These are phyloP conservation scores for Corythornis leucogaster DNA, from an alignment of 2,797 vertebrate genomes.

Conservation along the genomic window DNA sequence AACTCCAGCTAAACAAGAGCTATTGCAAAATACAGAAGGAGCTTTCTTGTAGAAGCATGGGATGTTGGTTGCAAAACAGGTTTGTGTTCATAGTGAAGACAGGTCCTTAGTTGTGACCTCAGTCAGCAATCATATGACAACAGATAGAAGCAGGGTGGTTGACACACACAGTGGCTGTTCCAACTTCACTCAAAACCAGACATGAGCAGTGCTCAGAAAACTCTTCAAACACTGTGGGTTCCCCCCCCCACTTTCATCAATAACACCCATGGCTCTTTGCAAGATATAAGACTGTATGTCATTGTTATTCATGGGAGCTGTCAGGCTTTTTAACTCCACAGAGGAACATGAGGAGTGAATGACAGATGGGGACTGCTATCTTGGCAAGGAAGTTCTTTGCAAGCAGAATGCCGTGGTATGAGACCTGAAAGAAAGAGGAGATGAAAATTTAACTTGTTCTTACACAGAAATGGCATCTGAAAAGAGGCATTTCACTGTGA, in stretches of 20 bases:
- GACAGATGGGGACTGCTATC: neutral
- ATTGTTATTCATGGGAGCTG: conserved; percentile 62
- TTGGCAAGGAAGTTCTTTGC: conserved; percentile 33
- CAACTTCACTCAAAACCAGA: neutral
- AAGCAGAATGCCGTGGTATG: neutral
- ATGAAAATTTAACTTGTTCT: neutral
- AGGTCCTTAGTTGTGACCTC: neutral
- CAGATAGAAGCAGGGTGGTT: neutral
- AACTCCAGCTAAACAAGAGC: neutral
- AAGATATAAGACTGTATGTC: neutral
- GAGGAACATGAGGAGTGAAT: conserved; percentile 38
- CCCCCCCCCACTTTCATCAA: neutral
- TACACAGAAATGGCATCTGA: neutral
- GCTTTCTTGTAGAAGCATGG: neutral
- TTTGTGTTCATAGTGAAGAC: neutral
- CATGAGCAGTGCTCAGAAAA: neutral
- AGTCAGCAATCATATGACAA: neutral
- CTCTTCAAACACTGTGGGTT: neutral
- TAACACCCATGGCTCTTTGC: neutral
- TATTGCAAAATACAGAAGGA: neutral
- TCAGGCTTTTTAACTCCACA: conserved; percentile 40
- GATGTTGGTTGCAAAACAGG: neutral
- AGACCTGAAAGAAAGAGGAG: conserved; percentile 27
- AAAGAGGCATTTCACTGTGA: neutral
- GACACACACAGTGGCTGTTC: neutral